Conservation (phyloP, 1,140 invertebrate genomes). For the Eurosta solidaginis region DNA sequence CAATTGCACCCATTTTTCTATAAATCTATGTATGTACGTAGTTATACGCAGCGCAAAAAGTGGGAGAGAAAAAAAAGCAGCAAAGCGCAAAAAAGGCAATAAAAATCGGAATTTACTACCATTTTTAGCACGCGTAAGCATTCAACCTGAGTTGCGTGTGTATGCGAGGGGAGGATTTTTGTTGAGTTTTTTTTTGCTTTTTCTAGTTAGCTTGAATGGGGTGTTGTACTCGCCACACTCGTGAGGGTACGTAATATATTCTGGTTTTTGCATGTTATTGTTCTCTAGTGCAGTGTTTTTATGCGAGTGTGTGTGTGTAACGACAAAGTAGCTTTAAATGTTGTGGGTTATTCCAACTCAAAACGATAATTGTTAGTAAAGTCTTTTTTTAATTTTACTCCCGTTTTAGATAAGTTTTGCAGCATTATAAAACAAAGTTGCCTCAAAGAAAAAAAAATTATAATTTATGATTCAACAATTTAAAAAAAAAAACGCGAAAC, state of each 20-base stretch:
- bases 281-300: neutral
- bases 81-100: conserved; percentile 3
- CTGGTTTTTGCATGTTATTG: neutral
- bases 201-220: neutral
- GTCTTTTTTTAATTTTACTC: too few relatives aligned
- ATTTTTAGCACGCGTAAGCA: conserved; percentile 14
- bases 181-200: too few relatives aligned
- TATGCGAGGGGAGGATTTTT: neutral
- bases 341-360: too few relatives aligned
- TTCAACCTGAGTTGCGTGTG: too few relatives aligned
- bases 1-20: neutral
- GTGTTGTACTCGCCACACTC: too few relatives aligned
- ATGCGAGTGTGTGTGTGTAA: neutral
- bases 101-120: conserved; percentile 26
- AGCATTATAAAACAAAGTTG: too few relatives aligned
- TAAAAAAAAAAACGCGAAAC: too few relatives aligned
- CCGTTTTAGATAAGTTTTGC: too few relatives aligned
- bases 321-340: too few relatives aligned
- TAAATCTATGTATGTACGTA: neutral
- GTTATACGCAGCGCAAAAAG: neutral
- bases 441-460: too few relatives aligned
- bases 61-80: neutral
- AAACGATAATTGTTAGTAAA: too few relatives aligned
- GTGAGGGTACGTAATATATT: neutral
- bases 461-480: too few relatives aligned